Evolutionary conservation across 2,888 invertebrate species (phyloP).

Genomic region (Epinotia demarniana): DNA sequence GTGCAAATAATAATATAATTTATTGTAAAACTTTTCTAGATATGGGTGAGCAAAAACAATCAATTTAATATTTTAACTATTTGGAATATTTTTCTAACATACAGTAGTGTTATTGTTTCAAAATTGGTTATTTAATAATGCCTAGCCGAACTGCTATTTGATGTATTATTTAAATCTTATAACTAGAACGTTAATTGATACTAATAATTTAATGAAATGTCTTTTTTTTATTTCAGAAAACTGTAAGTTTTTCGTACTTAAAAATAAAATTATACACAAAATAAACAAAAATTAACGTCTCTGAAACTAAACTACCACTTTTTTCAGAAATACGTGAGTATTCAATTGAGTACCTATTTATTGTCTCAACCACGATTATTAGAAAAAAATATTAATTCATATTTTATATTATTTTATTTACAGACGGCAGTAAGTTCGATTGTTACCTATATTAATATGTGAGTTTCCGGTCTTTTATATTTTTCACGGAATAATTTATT

Average conservation of each 20-base stretch:
- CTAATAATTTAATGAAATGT: not conserved
- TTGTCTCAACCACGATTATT: no score
- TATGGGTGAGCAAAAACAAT: not conserved
- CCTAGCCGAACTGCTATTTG: no score
- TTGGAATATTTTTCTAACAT: not conserved
- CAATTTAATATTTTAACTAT: not conserved
- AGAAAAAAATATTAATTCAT: not conserved
- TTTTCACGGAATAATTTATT: not conserved
- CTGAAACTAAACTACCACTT: not conserved
- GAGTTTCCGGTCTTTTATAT: not conserved
- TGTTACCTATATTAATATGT: not conserved
- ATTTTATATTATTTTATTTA: not conserved
- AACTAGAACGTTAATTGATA: no score
- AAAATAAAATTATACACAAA: not conserved
- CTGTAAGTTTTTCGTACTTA: not conserved
- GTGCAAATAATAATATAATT: not conserved
- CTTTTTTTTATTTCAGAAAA: not conserved
- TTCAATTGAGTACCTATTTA: not conserved
- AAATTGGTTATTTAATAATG: no score
- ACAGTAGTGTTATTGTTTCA: no score
- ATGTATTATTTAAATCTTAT: no score
- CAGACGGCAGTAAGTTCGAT: not conserved
- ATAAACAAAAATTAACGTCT: not conserved
- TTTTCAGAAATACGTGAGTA: slow-evolving; percentile 2
- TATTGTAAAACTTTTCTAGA: not conserved